Base-by-base conservation (phyloP, 1,140 invertebrate species). In the Xylocopa sonorina region DNA sequence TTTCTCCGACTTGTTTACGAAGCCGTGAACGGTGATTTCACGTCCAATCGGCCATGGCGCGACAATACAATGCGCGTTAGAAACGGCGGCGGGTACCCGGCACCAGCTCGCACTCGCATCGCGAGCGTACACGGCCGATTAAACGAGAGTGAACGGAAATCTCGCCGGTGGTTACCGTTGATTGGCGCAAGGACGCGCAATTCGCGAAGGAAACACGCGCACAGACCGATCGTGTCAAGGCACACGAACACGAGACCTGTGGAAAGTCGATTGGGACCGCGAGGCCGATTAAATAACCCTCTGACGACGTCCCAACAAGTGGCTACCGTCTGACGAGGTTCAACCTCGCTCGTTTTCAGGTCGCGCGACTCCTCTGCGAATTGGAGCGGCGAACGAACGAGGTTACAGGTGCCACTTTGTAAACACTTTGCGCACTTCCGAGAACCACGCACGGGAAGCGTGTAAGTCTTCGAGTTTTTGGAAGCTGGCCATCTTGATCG, bases 281-380 rank as follows among this genome's bases (percentile, higher is more conserved):
- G 38, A 51, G 67, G 72, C 51, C 72, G 71, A 89, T 90, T 81
- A 82, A 89, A 89, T 90, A 90, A 91, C 85, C 82, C 85, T 83
- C n/a, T n/a, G n/a, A n/a, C 84, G 75, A 87, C 89, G 89, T 90
- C 89, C 89, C 86, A 12, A 24, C 77, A 80, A 78, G 81, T 34
- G 50, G 29, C 38, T 55, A 55, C n/a, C n/a, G n/a, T 53, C 43
- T 64, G n/a, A 64, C 14, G 7, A 7, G 62, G n/a, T n/a, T 27
- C 38, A 14, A 7, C 32, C 29, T 24, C 21, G 12, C 16, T 18
- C 38, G 74, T 38, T 77, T 77, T 58, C 41, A 69, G 64, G 74
- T 21, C 64, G n/a, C 64, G n/a, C 29, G 27, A 24, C 38, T n/a
- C n/a, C 14, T 50, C 32, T 21, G 43, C 34, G 46, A 78, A 71